These are phyloP conservation scores for Nomada hirtipes DNA, from an alignment of 2,888 invertebrate species.

Conservation along the genomic window DNA sequence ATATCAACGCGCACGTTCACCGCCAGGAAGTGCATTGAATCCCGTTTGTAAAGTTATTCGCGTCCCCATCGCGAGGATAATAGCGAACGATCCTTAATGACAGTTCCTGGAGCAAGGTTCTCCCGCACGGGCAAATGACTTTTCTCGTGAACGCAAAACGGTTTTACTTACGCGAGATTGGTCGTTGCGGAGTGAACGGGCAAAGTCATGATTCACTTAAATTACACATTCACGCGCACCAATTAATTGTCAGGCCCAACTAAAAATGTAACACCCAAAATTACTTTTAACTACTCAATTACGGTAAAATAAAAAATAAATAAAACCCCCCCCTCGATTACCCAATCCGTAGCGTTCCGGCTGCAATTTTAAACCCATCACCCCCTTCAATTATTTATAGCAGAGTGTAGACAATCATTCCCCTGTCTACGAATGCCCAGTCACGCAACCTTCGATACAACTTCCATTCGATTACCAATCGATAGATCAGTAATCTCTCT, in stretches of 20 bases:
- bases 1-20: background rate
- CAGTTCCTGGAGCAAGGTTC: conserved; percentile 44
- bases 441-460: background rate
- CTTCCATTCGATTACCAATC: conserved; percentile 32
- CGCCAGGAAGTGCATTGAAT: background rate
- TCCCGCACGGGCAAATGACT: conserved; percentile 46
- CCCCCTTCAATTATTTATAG: background rate
- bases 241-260: background rate
- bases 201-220: conserved; percentile 19
- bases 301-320: no score
- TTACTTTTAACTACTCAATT: no score
- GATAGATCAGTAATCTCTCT: conserved; percentile 18
- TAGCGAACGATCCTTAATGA: conserved; percentile 59
- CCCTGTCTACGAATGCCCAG: background rate
- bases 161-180: conserved; percentile 32
- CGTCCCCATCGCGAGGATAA: conserved; percentile 37
- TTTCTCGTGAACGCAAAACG: conserved; percentile 37
- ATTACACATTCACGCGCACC: conserved; percentile 4
- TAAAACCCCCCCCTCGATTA: background rate
- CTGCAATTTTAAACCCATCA: background rate
- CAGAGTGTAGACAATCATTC: background rate
- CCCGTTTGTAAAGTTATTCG: conserved; percentile 15
- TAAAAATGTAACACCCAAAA: background rate
- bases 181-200: conserved; percentile 17
- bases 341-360: background rate